Percentiles rank a stretch among this genome's conserved stretches.
Conservation (phyloP, 2,888 invertebrate genomes). For the Danaus chrysippus region DNA sequence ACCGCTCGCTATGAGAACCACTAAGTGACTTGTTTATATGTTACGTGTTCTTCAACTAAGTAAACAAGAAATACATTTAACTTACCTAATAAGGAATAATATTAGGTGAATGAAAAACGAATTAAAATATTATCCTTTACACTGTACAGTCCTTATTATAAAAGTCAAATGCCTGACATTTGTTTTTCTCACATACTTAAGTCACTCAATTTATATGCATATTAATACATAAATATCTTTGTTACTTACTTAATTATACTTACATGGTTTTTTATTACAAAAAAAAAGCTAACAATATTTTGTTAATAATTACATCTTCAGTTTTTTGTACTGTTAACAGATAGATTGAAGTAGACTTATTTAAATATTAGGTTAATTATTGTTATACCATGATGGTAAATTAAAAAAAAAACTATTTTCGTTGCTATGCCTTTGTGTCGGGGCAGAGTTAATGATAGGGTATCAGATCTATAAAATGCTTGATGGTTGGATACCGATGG, state of each 20-base stretch:
- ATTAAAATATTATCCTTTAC: too few species aligned
- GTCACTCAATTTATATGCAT: too few species aligned
- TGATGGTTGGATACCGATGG: slow-evolving; percentile 40
- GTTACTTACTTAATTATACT: not conserved
- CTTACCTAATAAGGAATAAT: too few species aligned
- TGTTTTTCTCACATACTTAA: too few species aligned
- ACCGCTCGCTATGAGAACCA: slow-evolving; percentile 13
- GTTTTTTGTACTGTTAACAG: slow-evolving; percentile 1
- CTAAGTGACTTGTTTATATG: not conserved
- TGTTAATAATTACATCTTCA: not conserved
- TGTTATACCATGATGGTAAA: slow-evolving; percentile 19
- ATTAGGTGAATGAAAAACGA: too few species aligned
- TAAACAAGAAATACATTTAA: too few species aligned
- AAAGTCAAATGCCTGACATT: too few species aligned
- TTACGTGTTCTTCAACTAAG: too few species aligned
- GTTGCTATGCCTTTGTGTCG: slow-evolving; percentile 23
- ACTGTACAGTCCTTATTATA: too few species aligned
- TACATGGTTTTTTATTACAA: not conserved
- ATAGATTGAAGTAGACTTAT: not conserved
- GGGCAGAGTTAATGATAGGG: slow-evolving; percentile 34
- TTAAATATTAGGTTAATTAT: slow-evolving; percentile 9
- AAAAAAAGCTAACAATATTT: not conserved
- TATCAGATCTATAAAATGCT: slow-evolving; percentile 31
- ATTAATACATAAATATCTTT: too few species aligned
- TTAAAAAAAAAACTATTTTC: slow-evolving; percentile 23